phyloP scores from a whole-genome alignment of 2,888 invertebrate species.

The Drosophila nigricruria region DNA sequence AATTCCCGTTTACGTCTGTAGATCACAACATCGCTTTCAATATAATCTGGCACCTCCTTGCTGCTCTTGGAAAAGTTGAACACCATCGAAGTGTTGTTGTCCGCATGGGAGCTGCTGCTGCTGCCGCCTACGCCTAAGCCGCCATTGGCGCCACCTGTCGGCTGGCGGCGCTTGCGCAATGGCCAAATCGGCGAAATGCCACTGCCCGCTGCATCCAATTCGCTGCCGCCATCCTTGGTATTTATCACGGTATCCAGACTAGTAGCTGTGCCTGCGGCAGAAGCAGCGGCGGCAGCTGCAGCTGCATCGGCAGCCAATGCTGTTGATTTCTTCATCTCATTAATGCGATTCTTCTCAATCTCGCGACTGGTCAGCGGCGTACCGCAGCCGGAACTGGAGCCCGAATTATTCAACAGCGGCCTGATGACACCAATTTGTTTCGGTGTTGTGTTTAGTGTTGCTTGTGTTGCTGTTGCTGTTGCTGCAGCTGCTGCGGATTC shows the following conservation, averaged over 20 bases:
- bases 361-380: conserved; percentile 87
- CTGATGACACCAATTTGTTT: conserved; percentile 87
- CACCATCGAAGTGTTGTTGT: conserved; percentile 90
- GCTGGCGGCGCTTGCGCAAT: conserved; percentile 79
- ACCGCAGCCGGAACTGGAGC: conserved; percentile 26
- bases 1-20: conserved; percentile 89
- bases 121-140: conserved; percentile 49
- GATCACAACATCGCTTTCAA: conserved; percentile 94
- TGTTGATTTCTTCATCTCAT: conserved; percentile 87
- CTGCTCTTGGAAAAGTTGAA: conserved; percentile 93
- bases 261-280: conserved; percentile 46
- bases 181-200: conserved; percentile 78
- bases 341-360: conserved; percentile 89
- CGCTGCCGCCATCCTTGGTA: conserved; percentile 57
- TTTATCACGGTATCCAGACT: conserved; percentile 83
- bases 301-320: conserved; percentile 62
- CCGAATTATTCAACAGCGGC: conserved; percentile 82
- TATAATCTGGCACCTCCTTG: conserved; percentile 95
- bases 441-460: conserved; percentile 18
- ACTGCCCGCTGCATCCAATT: conserved; percentile 62
- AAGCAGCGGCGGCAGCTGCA: conserved; percentile 41
- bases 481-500: conserved; percentile 57
- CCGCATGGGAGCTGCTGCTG: conserved; percentile 56
- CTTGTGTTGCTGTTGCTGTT: conserved; percentile 11
- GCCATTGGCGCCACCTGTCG: conserved; percentile 28